phyloP scores from a whole-genome alignment of 2,113 vertebrate species.

The Dipodomys stephensi region DNA sequence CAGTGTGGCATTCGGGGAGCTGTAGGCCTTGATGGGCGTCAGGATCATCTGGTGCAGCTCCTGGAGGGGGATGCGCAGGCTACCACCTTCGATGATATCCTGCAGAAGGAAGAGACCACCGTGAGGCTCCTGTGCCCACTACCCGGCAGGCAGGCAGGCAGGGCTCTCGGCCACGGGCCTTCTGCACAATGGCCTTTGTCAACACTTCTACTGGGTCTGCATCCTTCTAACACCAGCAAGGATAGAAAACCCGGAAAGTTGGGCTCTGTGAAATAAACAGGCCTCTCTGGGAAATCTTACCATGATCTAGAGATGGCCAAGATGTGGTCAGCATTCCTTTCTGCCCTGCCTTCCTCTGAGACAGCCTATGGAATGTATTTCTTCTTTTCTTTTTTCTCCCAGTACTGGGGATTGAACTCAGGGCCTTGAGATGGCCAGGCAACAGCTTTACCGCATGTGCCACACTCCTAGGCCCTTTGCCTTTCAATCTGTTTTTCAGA shows the following conservation, averaged over 20 bases:
- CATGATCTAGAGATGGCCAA: not conserved
- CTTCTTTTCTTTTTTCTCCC: not conserved
- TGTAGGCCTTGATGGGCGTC: constrained; percentile 96
- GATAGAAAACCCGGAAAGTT: not conserved
- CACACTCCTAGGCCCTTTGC: no score
- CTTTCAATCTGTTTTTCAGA: no score
- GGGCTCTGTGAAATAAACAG: not conserved
- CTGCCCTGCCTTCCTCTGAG: not conserved
- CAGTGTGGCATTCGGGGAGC: constrained; percentile 79
- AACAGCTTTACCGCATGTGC: no score
- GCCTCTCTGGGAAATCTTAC: not conserved
- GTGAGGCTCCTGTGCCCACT: not conserved
- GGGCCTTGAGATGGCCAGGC: no score
- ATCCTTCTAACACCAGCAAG: not conserved
- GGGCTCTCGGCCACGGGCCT: not conserved
- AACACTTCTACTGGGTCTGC: not conserved
- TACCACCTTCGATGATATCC: constrained; percentile 98
- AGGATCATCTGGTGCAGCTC: constrained; percentile 99
- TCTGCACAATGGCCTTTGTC: not conserved
- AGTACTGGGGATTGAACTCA: no score
- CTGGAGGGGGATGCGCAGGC: constrained; percentile 94
- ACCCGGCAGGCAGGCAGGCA: not conserved
- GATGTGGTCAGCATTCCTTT: not conserved
- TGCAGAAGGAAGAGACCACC: constrained; percentile 68
- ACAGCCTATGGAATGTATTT: not conserved